These are phyloP conservation scores for Acronicta leporina DNA, from an alignment of 2,888 invertebrate genomes.

Conservation along the genomic window DNA sequence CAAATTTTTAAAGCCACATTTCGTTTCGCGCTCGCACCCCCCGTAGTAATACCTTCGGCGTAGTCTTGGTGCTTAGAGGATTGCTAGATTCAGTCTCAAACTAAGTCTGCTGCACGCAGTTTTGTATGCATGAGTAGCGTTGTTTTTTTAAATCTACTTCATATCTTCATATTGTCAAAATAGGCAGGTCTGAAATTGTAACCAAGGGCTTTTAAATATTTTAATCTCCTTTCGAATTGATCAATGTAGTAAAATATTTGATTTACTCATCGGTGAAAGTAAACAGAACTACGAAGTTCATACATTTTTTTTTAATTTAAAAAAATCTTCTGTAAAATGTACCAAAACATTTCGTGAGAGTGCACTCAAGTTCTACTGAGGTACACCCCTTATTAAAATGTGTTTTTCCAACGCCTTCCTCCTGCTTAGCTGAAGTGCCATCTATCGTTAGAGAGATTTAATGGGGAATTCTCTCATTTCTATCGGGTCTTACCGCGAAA, in stretches of 20 bases:
- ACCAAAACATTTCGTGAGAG: slow-evolving; percentile 60
- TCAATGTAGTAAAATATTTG: too few species aligned
- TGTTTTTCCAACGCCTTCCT: slow-evolving; percentile 76
- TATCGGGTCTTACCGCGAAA: slow-evolving; percentile 82
- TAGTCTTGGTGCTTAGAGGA: slow-evolving; percentile 72
- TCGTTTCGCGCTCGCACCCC: slow-evolving; percentile 90
- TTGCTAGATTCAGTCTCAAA: slow-evolving; percentile 43
- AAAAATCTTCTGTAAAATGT: slow-evolving; percentile 39
- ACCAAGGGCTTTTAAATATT: too few species aligned
- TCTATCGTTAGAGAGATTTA: slow-evolving; percentile 84
- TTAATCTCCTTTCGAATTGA: too few species aligned
- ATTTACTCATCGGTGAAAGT: too few species aligned
- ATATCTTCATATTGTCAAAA: too few species aligned
- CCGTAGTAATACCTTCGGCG: slow-evolving; percentile 74
- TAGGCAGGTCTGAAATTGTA: too few species aligned
- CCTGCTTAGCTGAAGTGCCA: slow-evolving; percentile 77
- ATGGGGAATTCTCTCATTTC: slow-evolving; percentile 84
- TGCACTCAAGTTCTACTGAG: slow-evolving; percentile 52
- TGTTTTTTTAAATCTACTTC: slow-evolving; percentile 3
- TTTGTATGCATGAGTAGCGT: slow-evolving; percentile 26
- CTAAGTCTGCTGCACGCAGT: slow-evolving; percentile 42
- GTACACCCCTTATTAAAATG: slow-evolving; percentile 81
- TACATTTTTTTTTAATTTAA: neutral
- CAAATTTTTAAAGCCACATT: slow-evolving; percentile 94
- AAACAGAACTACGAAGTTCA: neutral